These are phyloP conservation scores for Ooceraea biroi DNA, from an alignment of 1,140 invertebrate genomes.

Conservation along the genomic window DNA sequence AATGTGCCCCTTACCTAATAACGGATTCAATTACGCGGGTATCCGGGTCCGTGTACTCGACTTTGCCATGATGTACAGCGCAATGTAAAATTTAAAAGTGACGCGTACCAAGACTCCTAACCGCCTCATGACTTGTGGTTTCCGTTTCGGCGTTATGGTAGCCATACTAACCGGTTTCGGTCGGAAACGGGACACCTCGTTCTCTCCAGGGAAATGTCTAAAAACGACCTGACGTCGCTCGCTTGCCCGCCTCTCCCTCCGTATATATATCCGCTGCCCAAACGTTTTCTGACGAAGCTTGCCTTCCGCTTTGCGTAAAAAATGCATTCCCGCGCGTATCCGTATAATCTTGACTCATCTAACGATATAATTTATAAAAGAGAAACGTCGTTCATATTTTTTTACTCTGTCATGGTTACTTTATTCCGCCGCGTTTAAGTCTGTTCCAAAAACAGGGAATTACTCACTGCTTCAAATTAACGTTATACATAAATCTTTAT, in stretches of 20 bases:
- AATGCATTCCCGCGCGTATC: conserved; percentile 56
- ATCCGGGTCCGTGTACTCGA: conserved; percentile 39
- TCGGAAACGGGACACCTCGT: conserved; percentile 61
- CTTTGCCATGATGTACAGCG: conserved; percentile 56
- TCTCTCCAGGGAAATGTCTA: conserved; percentile 65
- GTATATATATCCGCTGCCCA: conserved; percentile 38
- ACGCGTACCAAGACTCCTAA: conserved; percentile 52
- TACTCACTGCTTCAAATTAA: not conserved
- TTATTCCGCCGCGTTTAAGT: not conserved
- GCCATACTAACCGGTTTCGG: conserved; percentile 59
- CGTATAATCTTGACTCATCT: conserved; percentile 64
- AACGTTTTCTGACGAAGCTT: conserved; percentile 47
- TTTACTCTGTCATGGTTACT: not conserved
- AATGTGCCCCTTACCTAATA: conserved; percentile 60
- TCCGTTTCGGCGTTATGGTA: conserved; percentile 60
- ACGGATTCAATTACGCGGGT: conserved; percentile 66
- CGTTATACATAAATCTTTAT: not conserved
- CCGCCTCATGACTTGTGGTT: conserved; percentile 60
- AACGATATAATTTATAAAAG: conserved; percentile 46
- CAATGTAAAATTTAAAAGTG: conserved; percentile 66
- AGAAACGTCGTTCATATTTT: conserved; percentile 7
- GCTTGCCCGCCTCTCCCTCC: conserved; percentile 11
- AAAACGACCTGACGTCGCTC: conserved; percentile 55
- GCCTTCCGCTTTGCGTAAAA: conserved; percentile 51
- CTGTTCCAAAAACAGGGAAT: not conserved